Conservation (phyloP, 1,140 invertebrate genomes). For the Nebria ingens region DNA sequence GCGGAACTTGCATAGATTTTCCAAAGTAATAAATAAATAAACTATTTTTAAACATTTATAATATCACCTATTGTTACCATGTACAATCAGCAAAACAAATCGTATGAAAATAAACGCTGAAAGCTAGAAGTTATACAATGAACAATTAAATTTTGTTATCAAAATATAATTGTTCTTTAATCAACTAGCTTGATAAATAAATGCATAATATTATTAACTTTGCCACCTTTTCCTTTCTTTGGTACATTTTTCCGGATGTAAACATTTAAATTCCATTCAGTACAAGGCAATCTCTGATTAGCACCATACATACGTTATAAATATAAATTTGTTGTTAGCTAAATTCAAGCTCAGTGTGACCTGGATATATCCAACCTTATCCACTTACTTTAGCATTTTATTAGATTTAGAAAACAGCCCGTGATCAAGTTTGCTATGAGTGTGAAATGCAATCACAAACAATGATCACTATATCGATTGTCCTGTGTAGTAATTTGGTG, state of each 20-base stretch:
- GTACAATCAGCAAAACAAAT: slow-evolving; percentile 6
- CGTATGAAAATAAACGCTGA: not conserved
- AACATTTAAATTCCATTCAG: slow-evolving; percentile 16
- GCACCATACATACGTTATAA: slow-evolving; percentile 33
- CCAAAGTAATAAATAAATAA: slow-evolving; percentile 25
- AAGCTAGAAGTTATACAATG: slow-evolving; percentile 17
- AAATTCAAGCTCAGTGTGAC: slow-evolving; percentile 23
- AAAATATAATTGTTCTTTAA: slow-evolving; percentile 9
- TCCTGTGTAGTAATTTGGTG: slow-evolving; percentile 1
- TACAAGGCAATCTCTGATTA: slow-evolving; percentile 29
- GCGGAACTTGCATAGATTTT: slow-evolving; percentile 25
- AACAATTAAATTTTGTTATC: no score
- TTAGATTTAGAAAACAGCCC: not conserved
- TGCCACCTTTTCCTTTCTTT: not conserved
- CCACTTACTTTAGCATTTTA: slow-evolving; percentile 16
- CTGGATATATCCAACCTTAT: not conserved
- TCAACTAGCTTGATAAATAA: slow-evolving; percentile 11
- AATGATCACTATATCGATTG: slow-evolving; percentile 4
- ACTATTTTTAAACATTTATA: slow-evolving; percentile 12
- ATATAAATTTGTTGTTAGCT: slow-evolving; percentile 26
- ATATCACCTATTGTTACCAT: slow-evolving; percentile 8
- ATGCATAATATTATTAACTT: slow-evolving; percentile 12
- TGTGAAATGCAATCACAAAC: not conserved
- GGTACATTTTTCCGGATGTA: slow-evolving; percentile 18
- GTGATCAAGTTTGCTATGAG: slow-evolving; percentile 3